A percentile compares a stretch with the other conserved stretches of the same genome.
phyloP scores from a whole-genome alignment of 2,888 invertebrate species.

The Meta bourneti region DNA sequence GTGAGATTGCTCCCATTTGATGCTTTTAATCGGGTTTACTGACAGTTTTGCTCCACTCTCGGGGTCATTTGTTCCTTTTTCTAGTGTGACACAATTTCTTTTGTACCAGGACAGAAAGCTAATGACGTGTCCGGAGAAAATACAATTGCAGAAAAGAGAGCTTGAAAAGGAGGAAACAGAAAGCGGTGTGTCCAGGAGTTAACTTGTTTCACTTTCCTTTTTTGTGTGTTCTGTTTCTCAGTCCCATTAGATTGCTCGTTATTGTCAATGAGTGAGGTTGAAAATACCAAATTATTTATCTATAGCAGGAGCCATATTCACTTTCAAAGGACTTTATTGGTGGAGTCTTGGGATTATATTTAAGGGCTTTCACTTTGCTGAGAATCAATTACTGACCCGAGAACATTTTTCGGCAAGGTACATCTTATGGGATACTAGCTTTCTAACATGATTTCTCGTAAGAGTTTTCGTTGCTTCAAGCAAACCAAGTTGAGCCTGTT shows the following conservation, averaged over 20 bases:
- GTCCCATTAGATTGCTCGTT: conserved; percentile 18
- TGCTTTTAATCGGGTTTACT: conserved; percentile 35
- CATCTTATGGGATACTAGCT: too few species aligned
- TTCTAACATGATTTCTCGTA: too few species aligned
- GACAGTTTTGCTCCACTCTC: conserved; percentile 14
- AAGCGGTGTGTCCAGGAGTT: conserved; percentile 39
- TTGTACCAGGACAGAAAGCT: conserved; percentile 13
- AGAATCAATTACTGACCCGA: too few species aligned
- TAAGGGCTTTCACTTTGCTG: too few species aligned
- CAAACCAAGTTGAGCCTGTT: too few species aligned
- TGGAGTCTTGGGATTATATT: too few species aligned
- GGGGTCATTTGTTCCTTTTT: conserved; percentile 42
- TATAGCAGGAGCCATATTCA: not conserved
- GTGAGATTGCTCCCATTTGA: conserved; percentile 47
- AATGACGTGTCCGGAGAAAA: conserved; percentile 26
- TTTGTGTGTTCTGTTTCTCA: not conserved
- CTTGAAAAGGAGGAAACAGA: not conserved
- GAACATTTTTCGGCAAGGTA: too few species aligned
- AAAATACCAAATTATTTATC: not conserved
- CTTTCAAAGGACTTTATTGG: not conserved
- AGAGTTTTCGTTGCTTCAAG: too few species aligned
- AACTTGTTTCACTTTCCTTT: conserved; percentile 25
- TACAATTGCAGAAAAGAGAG: not conserved
- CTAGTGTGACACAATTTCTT: conserved; percentile 43
- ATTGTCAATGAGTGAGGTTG: not conserved